Evolutionary conservation across 2,888 invertebrate genomes (phyloP), one percentile per base, ranked within the genome.

Genomic region (Boloria euphrosyne): DNA sequence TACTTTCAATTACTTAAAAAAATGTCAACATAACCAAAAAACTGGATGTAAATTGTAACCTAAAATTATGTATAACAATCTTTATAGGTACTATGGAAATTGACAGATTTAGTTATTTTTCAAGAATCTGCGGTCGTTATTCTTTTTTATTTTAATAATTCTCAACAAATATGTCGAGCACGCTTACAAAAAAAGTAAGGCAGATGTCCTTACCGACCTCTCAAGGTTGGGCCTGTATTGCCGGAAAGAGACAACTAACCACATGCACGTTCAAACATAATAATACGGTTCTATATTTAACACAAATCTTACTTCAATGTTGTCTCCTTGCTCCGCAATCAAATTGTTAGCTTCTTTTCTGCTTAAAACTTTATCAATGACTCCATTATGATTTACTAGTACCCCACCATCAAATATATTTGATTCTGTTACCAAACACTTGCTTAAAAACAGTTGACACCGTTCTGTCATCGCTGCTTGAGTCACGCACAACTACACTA

Each of bases 391-490:
- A 61, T 92, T 83, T 22, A 95, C 93, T 46, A 95, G 81, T 70
- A 95, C 92, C 31, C 94, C 94, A 51, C 94, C 95, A 68, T 93
- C 90, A 16, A 90, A 77, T 58, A 94, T 88, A 53, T 84, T 86
- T 65, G 86, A 83, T 71, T 93, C 90, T 58, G 94, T 86, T 60
- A 93, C 93, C 46, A 95, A 86, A 64, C 83, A 84, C 71, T 76
- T 83, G 73, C 93, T 92, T 71, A 92, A 73, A 86, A 92, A 93
- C 76, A 93, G 78, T 73, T 88, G 85, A 67, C 81, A 81, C 65
- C 78, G 74, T 67, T 75, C 75, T 74, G 83, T 81, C 81, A 81
- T 84, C 66, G 74, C 75, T 75, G 74, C 13, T 71, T 57, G 68
- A 67, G 55, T 62, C 63, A 63, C 61, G 71, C 76, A 75, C 75